A percentile compares a stretch with the other conserved stretches of the same genome.
Conservation (phyloP, 2,797 vertebrate species). For the Anas acuta region DNA sequence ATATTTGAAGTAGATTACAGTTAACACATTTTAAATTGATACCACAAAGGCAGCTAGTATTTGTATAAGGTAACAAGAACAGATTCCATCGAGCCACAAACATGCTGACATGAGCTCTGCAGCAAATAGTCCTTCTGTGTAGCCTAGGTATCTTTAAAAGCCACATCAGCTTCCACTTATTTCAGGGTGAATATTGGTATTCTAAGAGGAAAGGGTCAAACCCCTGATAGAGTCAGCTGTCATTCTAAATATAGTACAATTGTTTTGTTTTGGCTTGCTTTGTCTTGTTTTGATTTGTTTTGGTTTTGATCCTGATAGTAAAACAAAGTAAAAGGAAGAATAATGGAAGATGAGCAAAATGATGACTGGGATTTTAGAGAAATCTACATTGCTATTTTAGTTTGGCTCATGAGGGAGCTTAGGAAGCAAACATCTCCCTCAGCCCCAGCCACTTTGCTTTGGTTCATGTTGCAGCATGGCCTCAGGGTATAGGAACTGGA, state of each 20-base stretch:
- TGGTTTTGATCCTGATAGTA: not conserved
- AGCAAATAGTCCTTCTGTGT: not conserved
- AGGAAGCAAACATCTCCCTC: not conserved
- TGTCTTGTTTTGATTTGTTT: too few species aligned
- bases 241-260: not conserved
- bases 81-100: not conserved
- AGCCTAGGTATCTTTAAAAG: not conserved
- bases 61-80: not conserved
- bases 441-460: not conserved
- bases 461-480: not conserved
- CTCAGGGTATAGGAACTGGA: not conserved
- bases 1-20: not conserved
- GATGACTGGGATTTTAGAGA: not conserved
- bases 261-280: not conserved
- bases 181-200: not conserved
- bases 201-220: not conserved
- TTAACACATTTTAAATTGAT: conserved; percentile 4
- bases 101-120: not conserved
- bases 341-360: not conserved
- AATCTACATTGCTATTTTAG: not conserved
- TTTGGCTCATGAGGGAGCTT: not conserved
- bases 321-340: not conserved
- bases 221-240: not conserved
- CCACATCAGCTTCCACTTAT: not conserved
- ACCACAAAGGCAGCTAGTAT: not conserved